Conservation (phyloP, 2,113 vertebrate genomes). For the Myanophis thanlyinensis region DNA sequence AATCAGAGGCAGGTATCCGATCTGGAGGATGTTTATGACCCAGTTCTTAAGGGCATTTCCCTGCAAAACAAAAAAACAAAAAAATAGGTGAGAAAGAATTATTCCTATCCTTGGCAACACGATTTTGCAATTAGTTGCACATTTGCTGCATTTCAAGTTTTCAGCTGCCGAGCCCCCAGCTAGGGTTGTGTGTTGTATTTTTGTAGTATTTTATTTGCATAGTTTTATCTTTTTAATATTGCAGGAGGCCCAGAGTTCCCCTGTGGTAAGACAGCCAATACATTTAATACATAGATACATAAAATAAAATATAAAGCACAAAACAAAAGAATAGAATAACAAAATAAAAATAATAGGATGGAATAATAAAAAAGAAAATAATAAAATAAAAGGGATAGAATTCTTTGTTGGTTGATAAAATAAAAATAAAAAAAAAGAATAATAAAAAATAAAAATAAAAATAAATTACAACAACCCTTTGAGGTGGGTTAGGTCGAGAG, state of each 20-base stretch:
- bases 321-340: no score
- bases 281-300: neutral
- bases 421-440: no score
- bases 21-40: slow-evolving; percentile 42
- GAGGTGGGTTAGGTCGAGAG: no score
- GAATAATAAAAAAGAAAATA: no score
- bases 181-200: no score
- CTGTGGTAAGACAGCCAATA: neutral
- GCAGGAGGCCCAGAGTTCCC: neutral
- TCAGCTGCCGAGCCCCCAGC: neutral
- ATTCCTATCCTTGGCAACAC: neutral
- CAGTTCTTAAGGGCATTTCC: slow-evolving; percentile 9
- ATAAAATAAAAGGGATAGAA: no score
- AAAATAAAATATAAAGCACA: no score
- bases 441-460: no score
- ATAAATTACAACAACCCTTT: no score
- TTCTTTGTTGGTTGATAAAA: no score
- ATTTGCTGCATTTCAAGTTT: neutral
- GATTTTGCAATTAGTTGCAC: neutral
- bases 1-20: slow-evolving; percentile 34
- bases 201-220: neutral
- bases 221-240: neutral
- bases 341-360: no score
- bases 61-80: slow-evolving; percentile 46
- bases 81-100: fast-evolving